phyloP scores from a whole-genome alignment of 1,140 invertebrate species.

The Papilio aristodemus region DNA sequence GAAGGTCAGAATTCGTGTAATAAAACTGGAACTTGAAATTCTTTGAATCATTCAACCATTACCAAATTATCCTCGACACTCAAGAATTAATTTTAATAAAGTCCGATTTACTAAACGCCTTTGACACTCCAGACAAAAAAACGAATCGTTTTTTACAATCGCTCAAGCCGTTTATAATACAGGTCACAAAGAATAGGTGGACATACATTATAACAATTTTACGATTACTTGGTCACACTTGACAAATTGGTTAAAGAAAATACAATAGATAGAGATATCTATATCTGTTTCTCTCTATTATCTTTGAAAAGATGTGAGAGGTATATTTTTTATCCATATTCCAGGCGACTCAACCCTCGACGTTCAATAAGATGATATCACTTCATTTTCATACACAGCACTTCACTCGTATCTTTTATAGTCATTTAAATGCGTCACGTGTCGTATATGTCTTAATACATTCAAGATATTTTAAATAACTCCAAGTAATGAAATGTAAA shows the following conservation, averaged over 20 bases:
- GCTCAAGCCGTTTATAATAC: no score
- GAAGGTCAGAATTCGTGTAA: slow-evolving; percentile 9
- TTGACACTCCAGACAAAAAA: no score
- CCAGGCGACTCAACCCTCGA: not conserved
- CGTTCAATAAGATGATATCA: not conserved
- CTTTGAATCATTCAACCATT: no score
- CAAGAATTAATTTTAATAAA: not conserved
- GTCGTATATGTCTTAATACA: slow-evolving; percentile 6
- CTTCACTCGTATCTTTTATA: not conserved
- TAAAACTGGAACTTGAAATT: slow-evolving; percentile 4
- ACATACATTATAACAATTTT: no score
- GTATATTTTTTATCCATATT: not conserved
- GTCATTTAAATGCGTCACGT: not conserved
- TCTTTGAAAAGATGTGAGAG: not conserved
- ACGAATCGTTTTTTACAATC: no score
- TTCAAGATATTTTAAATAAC: not conserved
- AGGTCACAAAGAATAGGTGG: no score
- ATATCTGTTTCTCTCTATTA: no score
- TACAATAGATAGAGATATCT: no score
- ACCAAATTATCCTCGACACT: not conserved
- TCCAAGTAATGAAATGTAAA: slow-evolving; percentile 12
- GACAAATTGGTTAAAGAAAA: no score
- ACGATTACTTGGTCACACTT: no score
- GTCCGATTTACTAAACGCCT: not conserved
- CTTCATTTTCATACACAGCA: not conserved